Percentiles rank a stretch among this genome's conserved stretches.
phyloP scores from a whole-genome alignment of 2,113 vertebrate genomes.

The Scalopus aquaticus region DNA sequence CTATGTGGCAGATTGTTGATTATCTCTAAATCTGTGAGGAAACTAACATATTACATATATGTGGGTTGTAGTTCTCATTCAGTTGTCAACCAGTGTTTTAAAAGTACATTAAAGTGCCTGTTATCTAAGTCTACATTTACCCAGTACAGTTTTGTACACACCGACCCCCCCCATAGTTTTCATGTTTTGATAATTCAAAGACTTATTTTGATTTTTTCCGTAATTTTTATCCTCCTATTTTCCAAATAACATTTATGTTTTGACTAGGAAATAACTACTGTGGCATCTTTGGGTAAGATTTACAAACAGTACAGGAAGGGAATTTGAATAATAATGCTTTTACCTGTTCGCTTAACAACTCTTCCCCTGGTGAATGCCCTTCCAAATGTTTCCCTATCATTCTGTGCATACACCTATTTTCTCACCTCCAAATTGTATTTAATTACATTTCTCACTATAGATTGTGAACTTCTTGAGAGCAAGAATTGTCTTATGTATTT shows the following conservation, averaged over 20 bases:
- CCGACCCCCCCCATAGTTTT: neutral
- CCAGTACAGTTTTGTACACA: neutral
- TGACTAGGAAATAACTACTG: neutral
- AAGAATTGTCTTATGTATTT: neutral
- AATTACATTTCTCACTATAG: neutral
- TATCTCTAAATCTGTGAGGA: constrained; percentile 13
- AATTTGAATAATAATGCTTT: constrained; percentile 31
- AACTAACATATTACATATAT: constrained; percentile 23
- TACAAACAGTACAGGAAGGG: neutral
- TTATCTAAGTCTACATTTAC: neutral
- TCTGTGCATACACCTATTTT: neutral
- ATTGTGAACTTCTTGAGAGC: neutral
- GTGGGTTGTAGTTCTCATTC: constrained; percentile 30
- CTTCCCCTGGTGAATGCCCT: neutral
- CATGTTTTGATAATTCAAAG: constrained; percentile 26
- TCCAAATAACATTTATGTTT: constrained; percentile 23
- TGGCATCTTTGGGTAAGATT: neutral
- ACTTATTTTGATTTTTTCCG: constrained; percentile 3
- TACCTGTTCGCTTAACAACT: neutral
- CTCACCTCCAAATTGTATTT: neutral
- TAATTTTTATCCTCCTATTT: neutral
- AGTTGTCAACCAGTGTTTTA: constrained; percentile 37
- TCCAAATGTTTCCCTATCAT: neutral
- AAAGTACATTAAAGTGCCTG: neutral
- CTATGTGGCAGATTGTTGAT: constrained; percentile 4